These are phyloP conservation scores for Drosophila pseudotalamancana DNA, from an alignment of 2,888 invertebrate genomes.

Conservation along the genomic window DNA sequence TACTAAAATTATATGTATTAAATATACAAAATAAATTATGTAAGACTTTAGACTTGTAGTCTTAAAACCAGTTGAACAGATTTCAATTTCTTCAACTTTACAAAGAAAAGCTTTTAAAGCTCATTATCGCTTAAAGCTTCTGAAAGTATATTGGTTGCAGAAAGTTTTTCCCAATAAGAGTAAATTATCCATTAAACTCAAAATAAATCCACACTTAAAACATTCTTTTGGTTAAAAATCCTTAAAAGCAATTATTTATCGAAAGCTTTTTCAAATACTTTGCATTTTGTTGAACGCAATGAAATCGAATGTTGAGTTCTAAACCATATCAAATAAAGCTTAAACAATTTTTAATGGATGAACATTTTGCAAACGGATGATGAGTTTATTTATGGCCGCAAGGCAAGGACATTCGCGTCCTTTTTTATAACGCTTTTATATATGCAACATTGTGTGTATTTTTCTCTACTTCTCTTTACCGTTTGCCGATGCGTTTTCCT, in stretches of 20 bases:
- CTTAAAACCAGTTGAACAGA: no score
- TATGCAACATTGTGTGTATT: not conserved
- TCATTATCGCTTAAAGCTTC: not conserved
- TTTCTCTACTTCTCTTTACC: not conserved
- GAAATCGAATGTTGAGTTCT: not conserved
- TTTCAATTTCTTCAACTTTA: no score
- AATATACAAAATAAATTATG: no score
- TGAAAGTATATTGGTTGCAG: not conserved
- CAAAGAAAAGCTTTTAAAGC: not conserved
- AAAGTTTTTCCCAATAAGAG: not conserved
- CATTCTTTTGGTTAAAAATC: not conserved
- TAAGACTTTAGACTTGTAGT: no score
- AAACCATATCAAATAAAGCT: not conserved
- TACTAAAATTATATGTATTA: no score
- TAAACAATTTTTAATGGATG: not conserved
- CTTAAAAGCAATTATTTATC: not conserved
- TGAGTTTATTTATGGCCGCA: not conserved
- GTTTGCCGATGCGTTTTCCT: slow-evolving; percentile 59
- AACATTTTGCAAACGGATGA: not conserved
- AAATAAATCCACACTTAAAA: not conserved
- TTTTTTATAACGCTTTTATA: slow-evolving; percentile 13
- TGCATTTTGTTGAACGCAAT: not conserved
- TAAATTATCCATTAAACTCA: not conserved
- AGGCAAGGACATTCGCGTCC: not conserved
- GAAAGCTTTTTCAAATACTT: not conserved